These are phyloP conservation scores for Pomatorhinus ruficollis DNA, from an alignment of 2,113 vertebrate genomes.

Conservation along the genomic window DNA sequence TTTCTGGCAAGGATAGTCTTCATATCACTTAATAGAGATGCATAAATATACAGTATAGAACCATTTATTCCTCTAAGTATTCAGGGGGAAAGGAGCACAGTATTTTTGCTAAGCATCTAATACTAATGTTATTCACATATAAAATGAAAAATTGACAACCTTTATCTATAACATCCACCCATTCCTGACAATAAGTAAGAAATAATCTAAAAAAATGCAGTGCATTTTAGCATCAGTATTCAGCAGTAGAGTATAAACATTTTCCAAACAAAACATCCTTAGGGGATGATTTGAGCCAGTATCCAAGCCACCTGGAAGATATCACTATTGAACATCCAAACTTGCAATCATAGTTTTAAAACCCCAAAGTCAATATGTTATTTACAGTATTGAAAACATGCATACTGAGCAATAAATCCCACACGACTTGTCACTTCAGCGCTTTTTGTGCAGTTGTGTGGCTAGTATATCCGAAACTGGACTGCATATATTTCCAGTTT, in stretches of 20 bases:
- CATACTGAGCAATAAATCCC: not conserved
- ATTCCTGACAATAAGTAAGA: not conserved
- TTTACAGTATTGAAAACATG: not conserved
- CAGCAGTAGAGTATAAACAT: not conserved
- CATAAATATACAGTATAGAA: not conserved
- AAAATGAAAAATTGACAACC: not conserved
- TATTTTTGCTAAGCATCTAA: not conserved
- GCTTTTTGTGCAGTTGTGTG: not conserved
- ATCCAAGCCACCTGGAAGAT: not conserved
- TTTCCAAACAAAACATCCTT: constrained; percentile 4
- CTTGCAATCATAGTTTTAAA: not conserved
- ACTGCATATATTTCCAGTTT: not conserved
- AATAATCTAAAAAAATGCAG: not conserved
- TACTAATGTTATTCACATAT: not conserved
- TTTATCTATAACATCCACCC: not conserved
- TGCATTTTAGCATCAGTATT: not conserved
- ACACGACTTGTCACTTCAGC: not conserved
- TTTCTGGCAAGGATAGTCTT: not conserved
- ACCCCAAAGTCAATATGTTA: not conserved
- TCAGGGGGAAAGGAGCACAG: accelerated
- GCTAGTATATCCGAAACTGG: not conserved
- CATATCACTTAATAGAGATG: not conserved
- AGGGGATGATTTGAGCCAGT: not conserved
- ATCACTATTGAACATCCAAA: not conserved
- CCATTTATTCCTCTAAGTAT: not conserved